Evolutionary conservation across 2,797 vertebrate species (phyloP).

Genomic region (Alauda arvensis): DNA sequence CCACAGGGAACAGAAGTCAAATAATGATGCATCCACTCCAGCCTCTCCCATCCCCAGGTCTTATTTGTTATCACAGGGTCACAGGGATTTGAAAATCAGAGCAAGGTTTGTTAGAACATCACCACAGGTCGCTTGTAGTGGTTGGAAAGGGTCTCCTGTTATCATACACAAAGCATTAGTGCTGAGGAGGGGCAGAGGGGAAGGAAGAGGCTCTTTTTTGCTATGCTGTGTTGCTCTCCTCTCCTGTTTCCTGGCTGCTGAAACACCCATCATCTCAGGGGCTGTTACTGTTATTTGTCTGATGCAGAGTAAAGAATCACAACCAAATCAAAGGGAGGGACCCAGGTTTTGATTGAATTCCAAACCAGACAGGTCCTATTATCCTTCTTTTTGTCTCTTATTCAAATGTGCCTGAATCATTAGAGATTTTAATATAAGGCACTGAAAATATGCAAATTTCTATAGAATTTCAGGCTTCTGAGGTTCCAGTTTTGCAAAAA

Average conservation of each 20-base stretch:
- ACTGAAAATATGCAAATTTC: conserved; percentile 23
- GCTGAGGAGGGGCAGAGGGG: neutral
- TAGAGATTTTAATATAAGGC: neutral
- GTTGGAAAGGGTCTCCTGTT: neutral
- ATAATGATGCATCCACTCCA: neutral
- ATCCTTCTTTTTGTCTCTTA: conserved; percentile 32
- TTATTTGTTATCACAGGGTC: neutral
- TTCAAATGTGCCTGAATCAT: conserved; percentile 12
- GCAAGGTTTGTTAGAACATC: neutral
- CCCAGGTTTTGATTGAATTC: conserved; percentile 29
- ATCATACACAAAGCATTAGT: neutral
- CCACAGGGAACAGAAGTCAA: neutral
- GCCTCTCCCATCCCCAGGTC: neutral
- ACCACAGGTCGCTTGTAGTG: neutral
- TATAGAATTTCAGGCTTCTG: neutral
- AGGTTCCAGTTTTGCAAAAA: neutral
- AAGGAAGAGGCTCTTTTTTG: neutral
- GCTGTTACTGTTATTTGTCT: neutral
- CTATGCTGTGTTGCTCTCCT: neutral
- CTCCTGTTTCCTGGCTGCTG: neutral
- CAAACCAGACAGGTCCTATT: conserved; percentile 33
- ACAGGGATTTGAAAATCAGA: neutral
- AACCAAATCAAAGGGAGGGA: neutral
- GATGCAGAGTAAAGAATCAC: neutral
- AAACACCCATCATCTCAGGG: neutral